phyloP scores from a whole-genome alignment of 2,797 vertebrate genomes.

The Oreonectes daqikongensis region DNA sequence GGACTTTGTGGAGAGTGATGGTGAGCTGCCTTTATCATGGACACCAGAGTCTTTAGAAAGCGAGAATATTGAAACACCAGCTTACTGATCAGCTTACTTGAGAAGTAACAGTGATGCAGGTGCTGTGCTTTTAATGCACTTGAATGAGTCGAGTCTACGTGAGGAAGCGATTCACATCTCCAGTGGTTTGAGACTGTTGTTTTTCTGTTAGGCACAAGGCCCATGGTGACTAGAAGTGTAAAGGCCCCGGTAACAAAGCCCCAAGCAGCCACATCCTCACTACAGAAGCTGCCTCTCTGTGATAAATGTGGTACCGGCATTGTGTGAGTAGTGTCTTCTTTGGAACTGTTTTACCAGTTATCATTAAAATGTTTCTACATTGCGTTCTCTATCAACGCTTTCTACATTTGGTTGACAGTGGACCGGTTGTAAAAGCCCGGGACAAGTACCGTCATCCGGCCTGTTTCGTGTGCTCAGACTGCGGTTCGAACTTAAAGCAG shows the following conservation, averaged over 20 bases:
- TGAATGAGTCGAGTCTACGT: background rate
- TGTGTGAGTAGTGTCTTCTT: conserved; percentile 72
- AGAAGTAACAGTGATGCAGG: background rate
- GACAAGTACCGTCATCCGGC: conserved; percentile 87
- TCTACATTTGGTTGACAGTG: conserved; percentile 66
- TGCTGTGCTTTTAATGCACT: background rate
- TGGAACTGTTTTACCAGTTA: background rate
- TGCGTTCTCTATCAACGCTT: conserved; percentile 11
- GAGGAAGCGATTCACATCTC: background rate
- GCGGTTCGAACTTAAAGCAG: conserved; percentile 84
- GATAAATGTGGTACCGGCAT: conserved; percentile 86
- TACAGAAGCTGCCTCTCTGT: conserved; percentile 81
- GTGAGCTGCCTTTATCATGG: conserved; percentile 69
- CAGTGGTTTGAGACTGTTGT: background rate
- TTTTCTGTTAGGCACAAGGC: conserved; percentile 74
- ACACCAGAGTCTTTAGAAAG: background rate
- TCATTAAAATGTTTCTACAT: background rate
- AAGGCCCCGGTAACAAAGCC: conserved; percentile 80
- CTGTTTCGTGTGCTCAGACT: conserved; percentile 87
- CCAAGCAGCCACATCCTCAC: conserved; percentile 62
- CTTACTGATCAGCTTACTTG: background rate
- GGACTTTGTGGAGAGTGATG: conserved; percentile 89
- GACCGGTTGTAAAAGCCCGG: conserved; percentile 85
- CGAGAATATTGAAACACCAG: background rate
- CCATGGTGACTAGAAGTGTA: conserved; percentile 78